Evolutionary conservation across 1,140 invertebrate species (phyloP), one percentile per base, ranked within the genome.

Genomic region (Pseudomyrmex cubaensis): DNA sequence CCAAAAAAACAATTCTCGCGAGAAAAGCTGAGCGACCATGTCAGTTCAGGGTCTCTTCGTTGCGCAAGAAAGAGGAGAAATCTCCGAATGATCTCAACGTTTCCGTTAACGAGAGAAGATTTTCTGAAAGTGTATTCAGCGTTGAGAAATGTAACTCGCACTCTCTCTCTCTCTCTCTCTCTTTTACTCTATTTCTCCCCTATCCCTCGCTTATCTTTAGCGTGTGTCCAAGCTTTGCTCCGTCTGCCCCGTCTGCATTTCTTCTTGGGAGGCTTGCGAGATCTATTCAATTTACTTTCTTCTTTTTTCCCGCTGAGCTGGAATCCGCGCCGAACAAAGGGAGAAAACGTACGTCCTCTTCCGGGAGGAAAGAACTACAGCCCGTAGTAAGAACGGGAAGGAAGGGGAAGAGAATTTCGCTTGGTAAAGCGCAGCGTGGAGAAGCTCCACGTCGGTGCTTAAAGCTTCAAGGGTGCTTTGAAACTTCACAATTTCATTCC

Each of bases 201-300:
- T 7, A 56, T 59, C 59, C 35, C 8, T 46, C 69, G 54, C 35
- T 64, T 83, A 66, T 66, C 82, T 83, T 48, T 59, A 64, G 22
- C 63, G 50, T 52, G 17, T 80, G 76, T 72, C 76, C 76, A 59
- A 80, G 76, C 56, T 57, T 76, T 75, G 59, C 64, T 69, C 52
- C 62, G 12, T 57, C 52, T 69, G 48, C 44, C 13, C n/a, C 17
- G 64, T 70, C 35, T 66, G 76, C 52, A 69, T 57, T 74, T 84
- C 56, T 72, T 82, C 76, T 85, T 67, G 44, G 73, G 82, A 61
- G 61, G 73, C 73, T 73, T 84, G 85, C 84, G 73, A 87, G 89
- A 92, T 90, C 87, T 90, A 91, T 92, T 92, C 90, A 90, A 92
- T 92, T 91, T 92, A 90, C 90, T 89, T 80, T 10, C 35, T 72